Evolutionary conservation across 2,888 invertebrate species (phyloP).

Genomic region (Taphrorychus bicolor): DNA sequence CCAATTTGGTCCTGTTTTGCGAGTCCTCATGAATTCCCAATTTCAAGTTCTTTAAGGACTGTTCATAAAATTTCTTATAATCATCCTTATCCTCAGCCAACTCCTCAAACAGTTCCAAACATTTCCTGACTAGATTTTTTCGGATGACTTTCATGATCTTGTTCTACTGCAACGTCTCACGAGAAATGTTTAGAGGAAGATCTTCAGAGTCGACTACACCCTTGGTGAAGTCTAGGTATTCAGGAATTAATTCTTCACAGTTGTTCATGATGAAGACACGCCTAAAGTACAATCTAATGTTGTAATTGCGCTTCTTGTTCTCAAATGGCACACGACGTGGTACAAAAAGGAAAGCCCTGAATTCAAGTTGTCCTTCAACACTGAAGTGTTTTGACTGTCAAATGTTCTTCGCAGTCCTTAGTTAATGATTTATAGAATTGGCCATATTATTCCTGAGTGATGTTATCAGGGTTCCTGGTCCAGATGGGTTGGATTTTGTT

Average conservation of each 20-base stretch:
- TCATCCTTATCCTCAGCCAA: slow-evolving; percentile 95
- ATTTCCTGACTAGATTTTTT: slow-evolving; percentile 99
- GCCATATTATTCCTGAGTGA: slow-evolving; percentile 94
- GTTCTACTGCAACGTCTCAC: slow-evolving; percentile 99
- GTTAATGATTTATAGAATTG: slow-evolving; percentile 98
- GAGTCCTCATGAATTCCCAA: slow-evolving; percentile 98
- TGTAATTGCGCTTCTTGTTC: slow-evolving; percentile 97
- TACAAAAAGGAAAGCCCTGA: slow-evolving; percentile 90
- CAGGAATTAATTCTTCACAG: slow-evolving; percentile 99
- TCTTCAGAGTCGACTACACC: slow-evolving; percentile 99
- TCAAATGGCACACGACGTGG: slow-evolving; percentile 96
- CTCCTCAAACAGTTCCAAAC: slow-evolving; percentile 95
- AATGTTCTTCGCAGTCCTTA: slow-evolving; percentile 98
- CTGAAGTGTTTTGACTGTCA: slow-evolving; percentile 96
- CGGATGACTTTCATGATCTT: slow-evolving; percentile 99
- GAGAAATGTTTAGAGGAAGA: slow-evolving; percentile 96
- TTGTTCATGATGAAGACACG: slow-evolving; percentile 99
- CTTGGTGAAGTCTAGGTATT: slow-evolving; percentile 94
- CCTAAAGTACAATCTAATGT: slow-evolving; percentile 97
- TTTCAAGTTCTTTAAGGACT: slow-evolving; percentile 97
- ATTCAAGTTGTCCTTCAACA: slow-evolving; percentile 93
- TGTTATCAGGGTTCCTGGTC: slow-evolving; percentile 97
- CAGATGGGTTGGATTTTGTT: slow-evolving; percentile 99
- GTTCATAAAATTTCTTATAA: slow-evolving; percentile 98
- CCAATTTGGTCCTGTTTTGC: slow-evolving; percentile 89